Base-by-base conservation (phyloP, 2,113 vertebrate species). In the Dipodomys stephensi region DNA sequence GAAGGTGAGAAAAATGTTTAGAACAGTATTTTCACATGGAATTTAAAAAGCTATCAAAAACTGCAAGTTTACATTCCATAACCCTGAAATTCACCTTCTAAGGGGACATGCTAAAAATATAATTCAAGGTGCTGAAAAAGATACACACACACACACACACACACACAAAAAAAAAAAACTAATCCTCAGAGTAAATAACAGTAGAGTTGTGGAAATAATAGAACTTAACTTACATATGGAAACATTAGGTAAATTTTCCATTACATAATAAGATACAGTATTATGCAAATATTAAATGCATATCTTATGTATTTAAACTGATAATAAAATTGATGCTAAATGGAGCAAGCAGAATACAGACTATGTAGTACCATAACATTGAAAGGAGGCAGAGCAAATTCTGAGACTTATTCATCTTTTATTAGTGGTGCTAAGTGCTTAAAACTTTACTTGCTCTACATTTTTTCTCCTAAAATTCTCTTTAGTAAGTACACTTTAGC, bases 381-480 rank as follows among this genome's bases (percentile, higher is more conserved):
- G 11, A 53, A 88, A 94, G 20, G 10, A 83, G 4, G 25, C 20
- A 89, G 53, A 86, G 4, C 0, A 68, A 92, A 92, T 74, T 76
- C 5, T 92, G 62, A 79, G 28, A 88, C 64, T 44, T 94, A 6
- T 77, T 91, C 30, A 90, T 28, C 25, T 1, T 6, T 73, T 44
- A 62, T 44, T 88, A 7, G 62, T 74, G 9, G 44, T 46, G 15
- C 27, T 22, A 35, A 90, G 2, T 49, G 3, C 83, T 86, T 94
- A 83, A 83, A 85, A 83, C 39, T 88, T 44, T 71, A 93, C 69
- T 67, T 39, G 5, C 6, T 84, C 81, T 68, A 79, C 46, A 86
- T 80, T 68, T 64, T 95, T 83, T 81, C 27, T 76, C 89, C 27
- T 7, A 83, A 46, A 95, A 82, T 82, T 83, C 44, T 88, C 30